These are phyloP conservation scores for Ammodytes marinus DNA, from an alignment of 2,113 vertebrate genomes.

Conservation along the genomic window DNA sequence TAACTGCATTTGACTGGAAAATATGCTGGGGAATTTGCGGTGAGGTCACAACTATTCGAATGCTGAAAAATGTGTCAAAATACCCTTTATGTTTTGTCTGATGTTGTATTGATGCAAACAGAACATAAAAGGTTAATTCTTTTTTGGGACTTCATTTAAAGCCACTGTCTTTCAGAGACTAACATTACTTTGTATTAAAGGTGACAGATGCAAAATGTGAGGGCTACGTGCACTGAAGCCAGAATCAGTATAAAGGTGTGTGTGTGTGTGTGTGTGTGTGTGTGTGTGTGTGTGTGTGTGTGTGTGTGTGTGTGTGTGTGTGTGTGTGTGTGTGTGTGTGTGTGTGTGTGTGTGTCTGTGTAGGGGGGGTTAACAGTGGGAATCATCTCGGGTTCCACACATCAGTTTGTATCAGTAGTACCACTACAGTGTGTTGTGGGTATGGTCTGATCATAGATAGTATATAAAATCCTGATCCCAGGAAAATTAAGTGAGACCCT, in stretches of 20 bases:
- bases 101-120: no score
- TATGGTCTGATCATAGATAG: neutral
- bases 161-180: neutral
- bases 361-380: neutral
- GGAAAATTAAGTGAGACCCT: slow-evolving; percentile 56
- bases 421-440: slow-evolving; percentile 4
- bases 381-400: slow-evolving; percentile 26
- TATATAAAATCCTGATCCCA: slow-evolving; percentile 26
- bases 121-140: neutral
- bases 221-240: neutral
- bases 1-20: slow-evolving; percentile 53
- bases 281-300: no score
- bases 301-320: no score
- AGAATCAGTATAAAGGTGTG: neutral
- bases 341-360: no score
- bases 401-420: slow-evolving; percentile 38
- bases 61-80: neutral
- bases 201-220: slow-evolving; percentile 13
- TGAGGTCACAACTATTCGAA: slow-evolving; percentile 13
- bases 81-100: neutral
- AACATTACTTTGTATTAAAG: slow-evolving; percentile 5
- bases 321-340: no score
- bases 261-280: no score
- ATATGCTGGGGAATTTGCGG: slow-evolving; percentile 8
- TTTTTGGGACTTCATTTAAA: neutral